Conservation (phyloP, 2,113 vertebrate species). For the Phaethon lepturus region DNA sequence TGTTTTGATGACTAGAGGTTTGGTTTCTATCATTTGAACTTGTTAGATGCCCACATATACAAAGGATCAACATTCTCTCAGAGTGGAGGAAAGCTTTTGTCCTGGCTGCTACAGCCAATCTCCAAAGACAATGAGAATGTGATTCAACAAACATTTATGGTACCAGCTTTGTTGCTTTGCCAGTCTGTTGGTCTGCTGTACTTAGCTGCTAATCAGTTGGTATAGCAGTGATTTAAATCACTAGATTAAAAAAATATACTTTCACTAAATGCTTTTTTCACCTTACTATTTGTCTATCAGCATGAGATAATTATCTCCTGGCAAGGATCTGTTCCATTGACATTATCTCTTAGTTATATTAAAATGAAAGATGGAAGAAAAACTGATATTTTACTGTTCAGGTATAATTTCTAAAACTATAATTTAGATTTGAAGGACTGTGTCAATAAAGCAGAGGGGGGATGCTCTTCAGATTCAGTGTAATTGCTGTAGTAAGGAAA, state of each 20-base stretch:
- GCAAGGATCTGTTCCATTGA: conserved; percentile 37
- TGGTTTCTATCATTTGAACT: not conserved
- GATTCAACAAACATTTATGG: rapidly evolving
- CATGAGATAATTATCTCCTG: conserved; percentile 53
- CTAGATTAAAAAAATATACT: not conserved
- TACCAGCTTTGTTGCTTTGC: not conserved
- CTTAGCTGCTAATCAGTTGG: not conserved
- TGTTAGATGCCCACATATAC: rapidly evolving
- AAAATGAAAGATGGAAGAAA: conserved; percentile 17
- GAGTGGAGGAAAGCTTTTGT: not conserved
- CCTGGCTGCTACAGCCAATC: not conserved
- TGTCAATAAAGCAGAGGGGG: conserved; percentile 5
- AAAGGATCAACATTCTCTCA: rapidly evolving
- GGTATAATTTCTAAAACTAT: not conserved
- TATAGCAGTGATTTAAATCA: not conserved
- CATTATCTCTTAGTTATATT: conserved; percentile 58
- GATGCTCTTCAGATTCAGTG: not conserved
- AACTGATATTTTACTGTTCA: not conserved
- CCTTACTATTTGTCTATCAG: conserved; percentile 41
- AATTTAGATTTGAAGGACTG: conserved; percentile 7
- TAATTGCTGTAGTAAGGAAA: not conserved
- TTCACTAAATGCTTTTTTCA: conserved; percentile 17
- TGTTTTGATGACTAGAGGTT: not conserved
- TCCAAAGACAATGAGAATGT: not conserved
- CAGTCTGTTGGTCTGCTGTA: not conserved